Evolutionary conservation across 2,797 vertebrate genomes (phyloP).

Genomic region (Helostoma temminkii): DNA sequence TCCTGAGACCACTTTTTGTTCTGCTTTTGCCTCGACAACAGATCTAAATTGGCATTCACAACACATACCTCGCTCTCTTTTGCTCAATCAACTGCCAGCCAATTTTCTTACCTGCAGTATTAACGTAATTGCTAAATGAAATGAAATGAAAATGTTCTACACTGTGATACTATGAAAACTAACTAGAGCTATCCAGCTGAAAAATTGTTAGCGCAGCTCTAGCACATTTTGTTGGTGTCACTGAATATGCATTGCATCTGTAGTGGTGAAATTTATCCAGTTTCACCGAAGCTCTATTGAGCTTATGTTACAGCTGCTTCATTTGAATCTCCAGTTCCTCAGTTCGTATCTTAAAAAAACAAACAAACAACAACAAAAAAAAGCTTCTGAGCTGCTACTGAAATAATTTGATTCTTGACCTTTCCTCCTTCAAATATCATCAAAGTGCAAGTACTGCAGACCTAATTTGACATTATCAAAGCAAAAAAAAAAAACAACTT

Average conservation of each 20-base stretch:
- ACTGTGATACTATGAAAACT: constrained; percentile 3
- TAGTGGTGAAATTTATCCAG: not conserved
- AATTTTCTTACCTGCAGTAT: constrained; percentile 18
- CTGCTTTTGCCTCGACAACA: not conserved
- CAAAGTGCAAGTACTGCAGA: not conserved
- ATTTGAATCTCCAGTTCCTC: not conserved
- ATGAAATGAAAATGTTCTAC: not conserved
- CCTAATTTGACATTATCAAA: not conserved
- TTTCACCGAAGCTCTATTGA: not conserved
- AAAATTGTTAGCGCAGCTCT: not conserved
- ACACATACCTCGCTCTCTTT: not conserved
- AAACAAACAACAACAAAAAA: no score
- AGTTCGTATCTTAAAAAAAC: not conserved
- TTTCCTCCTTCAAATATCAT: not conserved
- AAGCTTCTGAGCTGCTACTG: not conserved
- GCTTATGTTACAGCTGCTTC: not conserved
- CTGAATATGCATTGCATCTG: not conserved
- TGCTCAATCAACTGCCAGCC: constrained; percentile 7
- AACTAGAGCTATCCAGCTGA: not conserved
- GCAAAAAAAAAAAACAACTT: not conserved
- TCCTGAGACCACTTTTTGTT: not conserved
- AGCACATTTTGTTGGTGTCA: not conserved
- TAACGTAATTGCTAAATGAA: constrained; percentile 16
- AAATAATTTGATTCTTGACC: not conserved
- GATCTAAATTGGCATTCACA: constrained; percentile 4